Conservation (phyloP, 2,888 invertebrate genomes). For the Pseudococcus viburni region DNA sequence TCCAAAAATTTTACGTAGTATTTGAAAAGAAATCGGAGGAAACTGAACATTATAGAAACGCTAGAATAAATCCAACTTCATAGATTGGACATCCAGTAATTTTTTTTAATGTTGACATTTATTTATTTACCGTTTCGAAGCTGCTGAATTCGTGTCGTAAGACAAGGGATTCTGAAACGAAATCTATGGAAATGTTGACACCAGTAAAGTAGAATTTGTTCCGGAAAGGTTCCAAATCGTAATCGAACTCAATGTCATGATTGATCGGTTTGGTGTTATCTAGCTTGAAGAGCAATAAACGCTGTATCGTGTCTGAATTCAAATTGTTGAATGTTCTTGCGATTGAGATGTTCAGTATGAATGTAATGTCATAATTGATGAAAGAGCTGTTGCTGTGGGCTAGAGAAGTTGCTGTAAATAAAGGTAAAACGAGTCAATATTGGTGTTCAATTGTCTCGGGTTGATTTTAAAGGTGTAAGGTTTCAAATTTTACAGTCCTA, state of each 20-base stretch:
- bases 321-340: neutral
- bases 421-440: too few relatives aligned
- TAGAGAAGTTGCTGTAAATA: neutral
- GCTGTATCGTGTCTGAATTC: neutral
- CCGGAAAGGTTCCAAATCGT: neutral
- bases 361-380: neutral
- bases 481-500: too few relatives aligned
- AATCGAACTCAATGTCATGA: neutral
- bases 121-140: too few relatives aligned
- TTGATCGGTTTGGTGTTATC: neutral
- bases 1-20: too few relatives aligned
- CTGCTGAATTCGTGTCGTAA: too few relatives aligned
- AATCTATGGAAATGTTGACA: neutral
- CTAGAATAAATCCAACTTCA: too few relatives aligned
- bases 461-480: too few relatives aligned
- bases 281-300: neutral
- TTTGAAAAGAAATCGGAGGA: too few relatives aligned
- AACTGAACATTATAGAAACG: too few relatives aligned
- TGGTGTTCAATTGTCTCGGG: too few relatives aligned
- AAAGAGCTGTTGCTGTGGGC: neutral
- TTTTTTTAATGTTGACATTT: too few relatives aligned
- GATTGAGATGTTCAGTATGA: neutral
- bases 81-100: too few relatives aligned
- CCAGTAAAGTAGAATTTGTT: neutral
- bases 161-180: neutral